phyloP scores from a whole-genome alignment of 2,888 invertebrate species.

The Helicoverpa assulta region DNA sequence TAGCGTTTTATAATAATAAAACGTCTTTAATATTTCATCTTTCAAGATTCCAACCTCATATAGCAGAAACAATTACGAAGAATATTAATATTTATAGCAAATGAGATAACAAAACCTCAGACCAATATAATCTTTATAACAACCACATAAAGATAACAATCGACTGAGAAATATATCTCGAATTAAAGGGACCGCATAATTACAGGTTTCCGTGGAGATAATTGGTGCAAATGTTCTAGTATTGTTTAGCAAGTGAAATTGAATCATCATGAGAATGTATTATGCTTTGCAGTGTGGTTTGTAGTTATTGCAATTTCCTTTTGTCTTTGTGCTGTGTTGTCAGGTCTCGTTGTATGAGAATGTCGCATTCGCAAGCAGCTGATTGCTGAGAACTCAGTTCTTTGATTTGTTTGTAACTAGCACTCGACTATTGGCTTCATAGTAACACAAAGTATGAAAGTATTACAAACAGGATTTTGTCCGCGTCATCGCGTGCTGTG shows the following conservation, averaged over 20 bases:
- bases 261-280: slow-evolving; percentile 48
- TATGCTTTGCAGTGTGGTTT: slow-evolving; percentile 29
- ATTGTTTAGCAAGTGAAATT: slow-evolving; percentile 53
- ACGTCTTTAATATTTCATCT: too few relatives aligned
- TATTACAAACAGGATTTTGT: too few relatives aligned
- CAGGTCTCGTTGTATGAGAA: slow-evolving; percentile 2
- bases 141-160: slow-evolving; percentile 46
- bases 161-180: slow-evolving; percentile 14
- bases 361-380: slow-evolving; percentile 6
- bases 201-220: slow-evolving; percentile 60
- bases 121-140: slow-evolving; percentile 50
- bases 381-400: neutral
- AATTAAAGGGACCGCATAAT: slow-evolving; percentile 57
- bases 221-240: slow-evolving; percentile 61
- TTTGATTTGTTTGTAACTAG: slow-evolving; percentile 5
- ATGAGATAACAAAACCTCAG: slow-evolving; percentile 14
- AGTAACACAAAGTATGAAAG: too few relatives aligned
- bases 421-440: neutral
- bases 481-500: too few relatives aligned
- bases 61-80: neutral
- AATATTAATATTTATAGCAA: neutral
- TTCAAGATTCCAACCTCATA: too few relatives aligned
- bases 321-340: slow-evolving; percentile 31
- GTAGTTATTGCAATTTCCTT: slow-evolving; percentile 53
- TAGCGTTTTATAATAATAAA: too few relatives aligned